Evolutionary conservation across 92 coral and sea anemone genomes (phyloP), one percentile per base, ranked within the genome.

Genomic region (Pocillopora grandis): DNA sequence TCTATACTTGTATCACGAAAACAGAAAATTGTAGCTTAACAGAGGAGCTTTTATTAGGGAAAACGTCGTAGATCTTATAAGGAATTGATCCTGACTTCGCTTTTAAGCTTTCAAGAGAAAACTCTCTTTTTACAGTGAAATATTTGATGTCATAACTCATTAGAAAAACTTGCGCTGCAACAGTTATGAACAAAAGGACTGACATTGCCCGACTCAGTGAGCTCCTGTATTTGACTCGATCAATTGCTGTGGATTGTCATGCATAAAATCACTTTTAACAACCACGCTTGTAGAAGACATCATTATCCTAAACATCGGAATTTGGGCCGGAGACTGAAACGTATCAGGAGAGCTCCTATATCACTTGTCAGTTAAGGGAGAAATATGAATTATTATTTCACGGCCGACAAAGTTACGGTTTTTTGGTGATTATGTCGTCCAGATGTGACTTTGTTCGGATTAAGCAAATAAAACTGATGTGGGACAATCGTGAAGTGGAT

Each of bases 11-110:
- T 59, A 81, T 71, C 77, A 58, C 70, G 77, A 81, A 59, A 81
- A 81, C 85, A 81, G 85, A 81, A 81, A 21, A 81, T 81, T 81
- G 56, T 18, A 12, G 31, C 42, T 59, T 76, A 81, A 80, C 67
- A 19, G 85, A 59, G 11, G 59, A n/a, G 61, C 55, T 17, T 3
- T 55, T 12, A 10, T n/a, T 20, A 18, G 23, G 23, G 69, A 36
- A 23, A 12, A 61, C 33, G 12, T n/a, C 58, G 62, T 36, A 35
- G 55, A 70, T 55, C 75, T 16, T 11, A 66, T 9, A 12, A 16
- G 42, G 57, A 35, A 16, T 21, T 66, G 2, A 69, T 5, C 15
- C 10, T 13, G 48, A 23, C 16, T 14, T 16, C 23, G 17, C 75
- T 64, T 64, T 66, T 37, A 27, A 8, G 27, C 14, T 68, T 67